These are phyloP conservation scores for Aspidiotus rigidus DNA, from an alignment of 2,888 invertebrate genomes.

Conservation along the genomic window DNA sequence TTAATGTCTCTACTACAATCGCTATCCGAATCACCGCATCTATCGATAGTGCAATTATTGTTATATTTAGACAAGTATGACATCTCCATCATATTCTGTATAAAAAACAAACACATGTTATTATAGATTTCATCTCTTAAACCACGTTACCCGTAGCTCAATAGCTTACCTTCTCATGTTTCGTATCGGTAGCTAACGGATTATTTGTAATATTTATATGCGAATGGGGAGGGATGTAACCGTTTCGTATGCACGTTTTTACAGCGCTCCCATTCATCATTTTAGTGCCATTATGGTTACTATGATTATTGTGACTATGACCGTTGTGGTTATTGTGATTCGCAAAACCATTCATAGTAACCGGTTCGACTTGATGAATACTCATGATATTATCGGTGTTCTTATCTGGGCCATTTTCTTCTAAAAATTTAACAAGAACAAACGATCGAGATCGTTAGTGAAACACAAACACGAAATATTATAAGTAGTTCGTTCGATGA, in stretches of 20 bases:
- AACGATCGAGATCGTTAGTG: too few species aligned
- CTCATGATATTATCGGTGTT: slow-evolving; percentile 39
- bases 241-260: slow-evolving; percentile 45
- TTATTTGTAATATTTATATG: slow-evolving; percentile 64
- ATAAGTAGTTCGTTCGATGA: too few species aligned
- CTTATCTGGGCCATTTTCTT: slow-evolving; percentile 44
- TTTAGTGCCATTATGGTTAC: slow-evolving; percentile 38
- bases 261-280: slow-evolving; percentile 46
- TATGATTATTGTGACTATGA: slow-evolving; percentile 36
- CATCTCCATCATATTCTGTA: slow-evolving; percentile 56
- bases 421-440: slow-evolving; percentile 34
- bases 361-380: slow-evolving; percentile 40
- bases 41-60: slow-evolving; percentile 44
- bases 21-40: slow-evolving; percentile 35
- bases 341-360: slow-evolving; percentile 40
- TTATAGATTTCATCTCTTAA: slow-evolving; percentile 21
- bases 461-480: too few species aligned
- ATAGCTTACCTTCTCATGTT: slow-evolving; percentile 55
- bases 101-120: slow-evolving; percentile 41
- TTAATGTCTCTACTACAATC: slow-evolving; percentile 35
- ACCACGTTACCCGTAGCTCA: background rate
- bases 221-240: slow-evolving; percentile 46
- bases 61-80: slow-evolving; percentile 60
- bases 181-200: slow-evolving; percentile 60
- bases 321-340: slow-evolving; percentile 41